Percentiles rank a stretch among this genome's conserved stretches.
These are phyloP conservation scores for Copsychus sechellarum DNA, from an alignment of 2,113 vertebrate genomes.

Conservation along the genomic window DNA sequence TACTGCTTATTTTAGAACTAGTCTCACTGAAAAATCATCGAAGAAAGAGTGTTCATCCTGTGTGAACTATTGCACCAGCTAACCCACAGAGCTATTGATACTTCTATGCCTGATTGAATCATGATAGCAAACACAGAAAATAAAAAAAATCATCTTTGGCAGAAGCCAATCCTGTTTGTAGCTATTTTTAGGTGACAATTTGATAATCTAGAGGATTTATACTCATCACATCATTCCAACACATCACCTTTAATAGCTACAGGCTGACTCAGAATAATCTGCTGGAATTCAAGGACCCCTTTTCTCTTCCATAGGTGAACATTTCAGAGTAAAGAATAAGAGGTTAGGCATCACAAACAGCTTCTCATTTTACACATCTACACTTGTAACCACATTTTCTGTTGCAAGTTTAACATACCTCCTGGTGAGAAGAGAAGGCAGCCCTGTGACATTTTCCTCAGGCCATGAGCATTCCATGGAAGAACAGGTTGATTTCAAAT, in stretches of 20 bases:
- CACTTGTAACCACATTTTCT: slow-evolving; percentile 10
- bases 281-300: not conserved
- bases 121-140: not conserved
- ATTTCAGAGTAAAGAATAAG: not conserved
- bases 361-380: not conserved
- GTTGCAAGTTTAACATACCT: slow-evolving; percentile 55
- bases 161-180: not conserved
- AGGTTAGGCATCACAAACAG: not conserved
- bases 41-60: not conserved
- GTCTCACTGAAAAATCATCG: not conserved
- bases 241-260: not conserved
- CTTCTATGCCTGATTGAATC: not conserved
- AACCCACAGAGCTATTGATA: not conserved
- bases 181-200: not conserved
- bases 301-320: not conserved
- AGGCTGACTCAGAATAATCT: not conserved
- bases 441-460: slow-evolving; percentile 63
- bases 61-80: not conserved
- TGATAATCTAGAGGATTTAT: not conserved
- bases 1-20: not conserved
- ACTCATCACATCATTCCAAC: not conserved
- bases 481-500: slow-evolving; percentile 61
- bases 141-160: not conserved
- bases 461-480: slow-evolving; percentile 58
- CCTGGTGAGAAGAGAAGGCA: slow-evolving; percentile 55